Base-by-base conservation (phyloP, 2,888 invertebrate genomes). In the Ormyrus labotus region DNA sequence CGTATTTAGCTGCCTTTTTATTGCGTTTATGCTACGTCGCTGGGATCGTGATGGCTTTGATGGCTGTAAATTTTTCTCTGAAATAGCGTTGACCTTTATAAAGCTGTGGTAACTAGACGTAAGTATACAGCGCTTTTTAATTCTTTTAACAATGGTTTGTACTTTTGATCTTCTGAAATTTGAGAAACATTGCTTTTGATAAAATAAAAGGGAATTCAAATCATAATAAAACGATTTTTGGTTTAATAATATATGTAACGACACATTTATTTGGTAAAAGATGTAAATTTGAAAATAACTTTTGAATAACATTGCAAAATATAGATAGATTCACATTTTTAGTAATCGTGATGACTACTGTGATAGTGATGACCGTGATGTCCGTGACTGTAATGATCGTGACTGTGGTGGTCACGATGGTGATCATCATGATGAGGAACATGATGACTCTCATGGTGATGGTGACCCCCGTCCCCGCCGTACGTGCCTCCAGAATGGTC, bases 401-500 rank as follows among this genome's bases (percentile, higher is more conserved):
- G 65, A 70, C 34, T 34, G 34, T 79, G 47, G 60, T 83, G 79
- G 47, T 77, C 77, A 68, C 84, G 83, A 73, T 51, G 51, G 48
- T 5, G 9, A 2, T 48, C 11, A 6, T 63, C 45, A 9, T 13
- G 34, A 34, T 34, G 34, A 34, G 34, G 34, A 34, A 4, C 34
- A 34, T 34, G 34, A 34, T 81, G 48, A 64, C 83, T 80, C 19
- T 77, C 76, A 65, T 84, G 83, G 67, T 82, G 84, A 57, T 85
- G 85, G 8, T 58, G 80, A 19, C 86, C 84, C 4, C 83, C 85
- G 47, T 88, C 84, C 58, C 87, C 87, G 13, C 88, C 89, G 57
- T 89, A 89, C 73, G 87, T 87, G 58, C 87, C 88, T 19, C 88
- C 88, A 19, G 89, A 87, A 72, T 89, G 89, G 79, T 89, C 87